Evolutionary conservation across 1,140 invertebrate species (phyloP).

Genomic region (Triops cancriformis): DNA sequence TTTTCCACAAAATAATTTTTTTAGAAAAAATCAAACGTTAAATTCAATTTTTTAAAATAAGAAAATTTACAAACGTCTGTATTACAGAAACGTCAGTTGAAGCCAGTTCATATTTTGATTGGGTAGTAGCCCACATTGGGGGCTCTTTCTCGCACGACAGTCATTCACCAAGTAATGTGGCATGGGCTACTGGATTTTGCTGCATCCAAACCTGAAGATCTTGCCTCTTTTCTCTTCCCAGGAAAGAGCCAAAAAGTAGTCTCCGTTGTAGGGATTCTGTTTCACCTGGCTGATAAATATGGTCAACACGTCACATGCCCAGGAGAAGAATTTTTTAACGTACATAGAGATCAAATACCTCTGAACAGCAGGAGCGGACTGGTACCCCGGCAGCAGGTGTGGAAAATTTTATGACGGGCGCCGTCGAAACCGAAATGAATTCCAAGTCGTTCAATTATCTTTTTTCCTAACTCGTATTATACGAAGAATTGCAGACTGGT

Average conservation of each 20-base stretch:
- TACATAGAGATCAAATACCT: no score
- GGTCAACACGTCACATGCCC: conserved; percentile 61
- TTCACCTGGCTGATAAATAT: conserved; percentile 68
- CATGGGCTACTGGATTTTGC: conserved; percentile 71
- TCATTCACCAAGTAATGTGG: conserved; percentile 70
- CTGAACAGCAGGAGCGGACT: no score
- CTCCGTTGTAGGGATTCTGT: conserved; percentile 71
- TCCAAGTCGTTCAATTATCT: no score
- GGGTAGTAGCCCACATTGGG: conserved; percentile 83
- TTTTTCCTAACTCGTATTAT: no score
- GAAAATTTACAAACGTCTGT: no score
- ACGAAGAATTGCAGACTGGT: no score
- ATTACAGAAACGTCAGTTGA: conserved; percentile 58
- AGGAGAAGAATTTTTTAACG: conserved; percentile 59
- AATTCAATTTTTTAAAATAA: no score
- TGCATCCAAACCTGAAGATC: conserved; percentile 33
- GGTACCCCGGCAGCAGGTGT: no score
- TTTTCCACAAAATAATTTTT: conserved; percentile 31
- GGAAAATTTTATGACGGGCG: no score
- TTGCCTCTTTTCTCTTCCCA: conserved; percentile 28
- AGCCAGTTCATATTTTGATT: conserved; percentile 77
- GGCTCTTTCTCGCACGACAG: conserved; percentile 74
- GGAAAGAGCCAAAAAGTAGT: conserved; percentile 52
- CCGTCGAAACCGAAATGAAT: no score
- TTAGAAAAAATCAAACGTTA: no score